A percentile compares a stretch with the other conserved stretches of the same genome.
phyloP scores from a whole-genome alignment of 2,797 vertebrate species.

The Thripadectes ignobilis region DNA sequence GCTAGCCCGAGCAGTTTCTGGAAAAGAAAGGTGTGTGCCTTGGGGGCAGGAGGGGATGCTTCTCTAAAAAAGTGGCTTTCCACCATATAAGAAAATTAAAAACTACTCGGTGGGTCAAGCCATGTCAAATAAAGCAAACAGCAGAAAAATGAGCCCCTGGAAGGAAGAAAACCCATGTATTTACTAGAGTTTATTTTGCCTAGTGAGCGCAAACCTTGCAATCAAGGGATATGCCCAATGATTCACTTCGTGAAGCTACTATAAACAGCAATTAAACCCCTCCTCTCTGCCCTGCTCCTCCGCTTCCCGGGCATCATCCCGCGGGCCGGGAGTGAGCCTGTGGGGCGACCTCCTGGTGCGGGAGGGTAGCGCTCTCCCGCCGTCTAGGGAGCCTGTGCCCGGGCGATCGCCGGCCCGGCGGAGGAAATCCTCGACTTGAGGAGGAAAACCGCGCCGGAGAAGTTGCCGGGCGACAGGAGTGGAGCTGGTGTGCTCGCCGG shows the following conservation, averaged over 20 bases:
- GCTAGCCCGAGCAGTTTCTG: background rate
- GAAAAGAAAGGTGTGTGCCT: background rate
- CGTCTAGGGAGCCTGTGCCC: fast-evolving
- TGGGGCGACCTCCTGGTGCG: too few species aligned
- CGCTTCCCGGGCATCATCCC: background rate
- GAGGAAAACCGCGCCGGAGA: background rate
- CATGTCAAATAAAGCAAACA: background rate
- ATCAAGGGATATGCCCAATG: background rate
- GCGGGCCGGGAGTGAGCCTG: background rate
- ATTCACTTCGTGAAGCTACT: background rate
- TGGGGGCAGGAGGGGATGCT: background rate
- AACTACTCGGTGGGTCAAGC: background rate
- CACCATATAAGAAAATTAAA: background rate
- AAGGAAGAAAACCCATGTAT: background rate
- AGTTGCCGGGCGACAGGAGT: fast-evolving
- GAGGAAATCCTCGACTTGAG: background rate
- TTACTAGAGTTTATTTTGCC: background rate
- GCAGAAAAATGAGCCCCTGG: background rate
- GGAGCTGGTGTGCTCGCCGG: background rate
- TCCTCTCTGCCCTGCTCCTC: background rate
- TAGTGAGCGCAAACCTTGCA: background rate
- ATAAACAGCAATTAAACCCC: background rate
- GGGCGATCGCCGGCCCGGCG: fast-evolving
- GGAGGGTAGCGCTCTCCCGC: background rate
- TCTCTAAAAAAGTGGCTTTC: background rate